These are phyloP conservation scores for Buathra laborator DNA, from an alignment of 2,888 invertebrate genomes.

Conservation along the genomic window DNA sequence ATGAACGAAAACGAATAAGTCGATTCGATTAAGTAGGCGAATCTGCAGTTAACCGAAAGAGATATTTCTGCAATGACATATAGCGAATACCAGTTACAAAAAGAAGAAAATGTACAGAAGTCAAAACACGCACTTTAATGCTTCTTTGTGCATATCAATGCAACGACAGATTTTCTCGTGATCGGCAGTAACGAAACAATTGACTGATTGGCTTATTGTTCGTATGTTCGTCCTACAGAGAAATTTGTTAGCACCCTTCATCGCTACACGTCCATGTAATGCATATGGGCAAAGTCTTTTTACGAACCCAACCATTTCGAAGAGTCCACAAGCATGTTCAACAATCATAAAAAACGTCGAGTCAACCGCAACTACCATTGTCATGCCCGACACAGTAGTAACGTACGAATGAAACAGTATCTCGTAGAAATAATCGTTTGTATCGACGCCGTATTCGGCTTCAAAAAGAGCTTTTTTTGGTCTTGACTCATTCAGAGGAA, in stretches of 20 bases:
- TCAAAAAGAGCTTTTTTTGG: constrained; percentile 45
- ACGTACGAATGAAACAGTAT: constrained; percentile 61
- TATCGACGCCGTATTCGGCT: constrained; percentile 64
- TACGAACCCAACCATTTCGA: constrained; percentile 49
- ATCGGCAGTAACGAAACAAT: neutral
- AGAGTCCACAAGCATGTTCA: constrained; percentile 55
- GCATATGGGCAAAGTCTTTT: neutral
- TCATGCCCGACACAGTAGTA: neutral
- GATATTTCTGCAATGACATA: neutral
- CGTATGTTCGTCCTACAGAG: constrained; percentile 36
- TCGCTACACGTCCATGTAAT: neutral
- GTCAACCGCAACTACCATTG: constrained; percentile 28
- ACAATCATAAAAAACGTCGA: constrained; percentile 37
- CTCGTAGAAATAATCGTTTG: constrained; percentile 62
- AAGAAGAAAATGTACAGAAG: neutral
- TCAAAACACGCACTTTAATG: neutral
- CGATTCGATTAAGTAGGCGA: neutral
- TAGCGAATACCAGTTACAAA: neutral
- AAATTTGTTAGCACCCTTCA: neutral
- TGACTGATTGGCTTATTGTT: neutral
- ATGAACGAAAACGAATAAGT: neutral
- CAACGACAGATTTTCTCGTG: neutral
- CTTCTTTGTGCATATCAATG: neutral
- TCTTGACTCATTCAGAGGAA: constrained; percentile 62
- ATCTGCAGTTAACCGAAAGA: neutral